These are phyloP conservation scores for Syrista parreyssii DNA, from an alignment of 2,888 invertebrate species.

Conservation along the genomic window DNA sequence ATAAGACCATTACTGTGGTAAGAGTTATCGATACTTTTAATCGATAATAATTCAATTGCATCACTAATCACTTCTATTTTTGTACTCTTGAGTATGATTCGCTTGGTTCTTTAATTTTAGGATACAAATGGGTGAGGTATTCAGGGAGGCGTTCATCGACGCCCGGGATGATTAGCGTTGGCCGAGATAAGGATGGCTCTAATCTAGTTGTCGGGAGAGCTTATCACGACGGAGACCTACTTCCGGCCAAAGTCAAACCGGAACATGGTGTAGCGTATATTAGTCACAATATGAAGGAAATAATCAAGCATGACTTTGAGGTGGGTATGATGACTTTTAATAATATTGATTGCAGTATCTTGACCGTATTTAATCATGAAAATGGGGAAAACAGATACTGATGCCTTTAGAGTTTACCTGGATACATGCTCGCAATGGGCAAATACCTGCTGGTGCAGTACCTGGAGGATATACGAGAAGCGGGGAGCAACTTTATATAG, in stretches of 20 bases:
- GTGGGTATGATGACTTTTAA: constrained; percentile 14
- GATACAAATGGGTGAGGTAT: constrained; percentile 49
- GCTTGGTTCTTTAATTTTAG: constrained; percentile 19
- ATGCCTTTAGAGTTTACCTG: constrained; percentile 51
- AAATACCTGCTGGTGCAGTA: constrained; percentile 60
- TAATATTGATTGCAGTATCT: not conserved
- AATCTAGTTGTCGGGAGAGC: constrained; percentile 60
- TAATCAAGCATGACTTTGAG: constrained; percentile 38
- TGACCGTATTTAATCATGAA: not conserved
- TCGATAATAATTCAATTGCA: not conserved
- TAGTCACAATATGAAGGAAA: constrained; percentile 32
- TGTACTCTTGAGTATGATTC: not conserved
- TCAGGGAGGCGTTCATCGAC: constrained; percentile 40
- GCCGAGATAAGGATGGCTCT: constrained; percentile 57
- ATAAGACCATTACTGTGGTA: no score
- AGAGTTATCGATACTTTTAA: not conserved
- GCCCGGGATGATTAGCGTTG: constrained; percentile 52
- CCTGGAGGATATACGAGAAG: constrained; percentile 55
- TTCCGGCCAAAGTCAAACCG: constrained; percentile 45
- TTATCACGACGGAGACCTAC: constrained; percentile 35
- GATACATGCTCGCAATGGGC: constrained; percentile 43
- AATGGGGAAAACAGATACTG: constrained; percentile 35
- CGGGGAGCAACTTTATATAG: constrained; percentile 63
- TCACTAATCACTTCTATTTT: not conserved
- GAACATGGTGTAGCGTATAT: constrained; percentile 41